Evolutionary conservation across 1,140 invertebrate genomes (phyloP).

Genomic region (Magallana ariakensis): DNA sequence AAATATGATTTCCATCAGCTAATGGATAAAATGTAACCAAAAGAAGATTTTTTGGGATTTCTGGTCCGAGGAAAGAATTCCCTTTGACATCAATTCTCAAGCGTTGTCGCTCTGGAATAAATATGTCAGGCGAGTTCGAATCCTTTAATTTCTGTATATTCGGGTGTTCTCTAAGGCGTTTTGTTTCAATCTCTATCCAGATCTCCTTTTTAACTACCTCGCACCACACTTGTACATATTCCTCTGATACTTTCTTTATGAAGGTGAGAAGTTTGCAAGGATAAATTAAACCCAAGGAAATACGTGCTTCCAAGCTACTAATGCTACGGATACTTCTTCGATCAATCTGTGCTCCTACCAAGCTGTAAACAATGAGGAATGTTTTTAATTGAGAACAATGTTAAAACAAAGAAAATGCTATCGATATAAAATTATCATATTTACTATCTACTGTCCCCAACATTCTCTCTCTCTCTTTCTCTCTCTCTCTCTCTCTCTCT

Average conservation of each 20-base stretch:
- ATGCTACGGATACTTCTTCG: not conserved
- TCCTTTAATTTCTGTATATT: not conserved
- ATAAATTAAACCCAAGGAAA: not conserved
- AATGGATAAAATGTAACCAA: not conserved
- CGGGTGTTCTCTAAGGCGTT: not conserved
- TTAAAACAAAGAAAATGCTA: too few relatives aligned
- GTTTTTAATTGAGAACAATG: too few relatives aligned
- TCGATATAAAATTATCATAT: not conserved
- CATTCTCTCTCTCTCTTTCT: not conserved
- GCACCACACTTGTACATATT: not conserved
- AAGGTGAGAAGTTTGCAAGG: not conserved
- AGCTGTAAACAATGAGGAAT: not conserved
- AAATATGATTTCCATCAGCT: not conserved
- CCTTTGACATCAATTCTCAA: not conserved
- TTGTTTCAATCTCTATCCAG: not conserved
- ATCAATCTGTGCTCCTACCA: not conserved
- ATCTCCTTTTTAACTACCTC: not conserved
- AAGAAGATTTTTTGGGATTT: not conserved
- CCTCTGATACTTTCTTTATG: not conserved
- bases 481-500: not conserved
- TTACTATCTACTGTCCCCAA: not conserved
- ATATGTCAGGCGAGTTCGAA: not conserved
- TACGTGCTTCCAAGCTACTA: not conserved
- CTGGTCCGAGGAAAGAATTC: not conserved
- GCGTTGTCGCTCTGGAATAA: not conserved